phyloP scores from a whole-genome alignment of 1,140 invertebrate genomes.

The Orius insidiosus region DNA sequence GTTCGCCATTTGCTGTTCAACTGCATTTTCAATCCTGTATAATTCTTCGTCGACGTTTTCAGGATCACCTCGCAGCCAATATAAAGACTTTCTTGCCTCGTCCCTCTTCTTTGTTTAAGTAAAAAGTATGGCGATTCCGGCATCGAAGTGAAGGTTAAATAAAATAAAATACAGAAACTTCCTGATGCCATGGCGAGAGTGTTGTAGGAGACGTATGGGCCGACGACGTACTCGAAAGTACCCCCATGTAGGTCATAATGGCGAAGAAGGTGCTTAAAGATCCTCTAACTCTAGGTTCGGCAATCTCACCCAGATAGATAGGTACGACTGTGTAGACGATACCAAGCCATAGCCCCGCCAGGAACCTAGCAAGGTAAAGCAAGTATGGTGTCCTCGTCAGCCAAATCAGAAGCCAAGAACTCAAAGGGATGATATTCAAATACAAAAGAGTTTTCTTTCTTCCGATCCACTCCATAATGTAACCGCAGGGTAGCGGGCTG shows the following conservation, averaged over 20 bases:
- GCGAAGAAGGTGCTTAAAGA: constrained; percentile 56
- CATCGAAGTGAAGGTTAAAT: constrained; percentile 48
- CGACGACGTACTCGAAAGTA: constrained; percentile 54
- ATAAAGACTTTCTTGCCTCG: constrained; percentile 43
- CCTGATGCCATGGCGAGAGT: constrained; percentile 44
- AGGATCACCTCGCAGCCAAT: constrained; percentile 35
- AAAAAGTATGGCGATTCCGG: constrained; percentile 67
- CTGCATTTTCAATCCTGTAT: constrained; percentile 14
- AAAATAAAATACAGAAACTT: constrained; percentile 37
- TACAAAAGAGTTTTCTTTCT: constrained; percentile 49
- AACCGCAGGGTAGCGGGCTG: constrained; percentile 23
- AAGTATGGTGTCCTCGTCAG: constrained; percentile 4
- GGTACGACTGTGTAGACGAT: constrained; percentile 58
- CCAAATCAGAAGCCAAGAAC: constrained; percentile 34
- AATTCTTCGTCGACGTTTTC: constrained; percentile 18
- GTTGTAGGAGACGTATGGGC: constrained; percentile 51
- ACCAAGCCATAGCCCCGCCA: constrained; percentile 46
- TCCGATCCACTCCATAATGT: constrained; percentile 54
- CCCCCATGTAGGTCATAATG: constrained; percentile 54
- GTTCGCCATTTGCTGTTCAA: constrained; percentile 17
- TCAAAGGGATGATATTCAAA: constrained; percentile 33
- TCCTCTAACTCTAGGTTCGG: constrained; percentile 21
- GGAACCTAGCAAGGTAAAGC: constrained; percentile 17
- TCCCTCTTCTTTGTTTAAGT: constrained; percentile 37
- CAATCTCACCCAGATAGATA: constrained; percentile 76